Conservation (phyloP, 2,113 vertebrate genomes). For the Gadus chalcogrammus region DNA sequence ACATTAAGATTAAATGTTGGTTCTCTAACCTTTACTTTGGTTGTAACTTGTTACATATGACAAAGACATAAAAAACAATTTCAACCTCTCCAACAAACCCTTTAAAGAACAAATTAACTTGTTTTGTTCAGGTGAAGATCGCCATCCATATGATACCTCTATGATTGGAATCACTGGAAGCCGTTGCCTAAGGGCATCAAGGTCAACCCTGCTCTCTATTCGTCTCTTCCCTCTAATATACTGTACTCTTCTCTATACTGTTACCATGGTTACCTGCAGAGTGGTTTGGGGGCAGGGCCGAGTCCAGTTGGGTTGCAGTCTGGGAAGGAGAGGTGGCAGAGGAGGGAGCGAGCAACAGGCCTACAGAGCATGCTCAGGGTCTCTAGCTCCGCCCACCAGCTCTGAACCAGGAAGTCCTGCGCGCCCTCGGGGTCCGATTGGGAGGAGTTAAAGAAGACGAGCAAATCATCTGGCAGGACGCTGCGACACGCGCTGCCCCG, state of each 20-base stretch:
- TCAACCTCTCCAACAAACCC: too few relatives aligned
- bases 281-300: slow-evolving; percentile 82
- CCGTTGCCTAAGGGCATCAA: background rate
- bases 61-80: too few relatives aligned
- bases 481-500: slow-evolving; percentile 82
- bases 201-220: background rate
- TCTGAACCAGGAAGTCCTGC: slow-evolving; percentile 86
- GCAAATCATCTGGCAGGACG: slow-evolving; percentile 71
- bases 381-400: slow-evolving; percentile 81
- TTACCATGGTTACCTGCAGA: slow-evolving; percentile 83
- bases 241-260: background rate
- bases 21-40: too few relatives aligned
- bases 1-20: too few relatives aligned
- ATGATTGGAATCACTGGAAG: too few relatives aligned
- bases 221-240: background rate
- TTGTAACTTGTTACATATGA: too few relatives aligned
- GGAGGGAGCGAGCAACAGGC: slow-evolving; percentile 79
- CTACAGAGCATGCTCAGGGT: slow-evolving; percentile 79
- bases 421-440: slow-evolving; percentile 83
- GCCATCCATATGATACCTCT: too few relatives aligned
- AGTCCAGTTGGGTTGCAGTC: slow-evolving; percentile 85
- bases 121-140: too few relatives aligned
- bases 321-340: slow-evolving; percentile 88
- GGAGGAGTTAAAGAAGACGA: slow-evolving; percentile 94
- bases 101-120: too few relatives aligned